Evolutionary conservation across 2,113 vertebrate genomes (phyloP).

Genomic region (Porphyrio hochstetteri): DNA sequence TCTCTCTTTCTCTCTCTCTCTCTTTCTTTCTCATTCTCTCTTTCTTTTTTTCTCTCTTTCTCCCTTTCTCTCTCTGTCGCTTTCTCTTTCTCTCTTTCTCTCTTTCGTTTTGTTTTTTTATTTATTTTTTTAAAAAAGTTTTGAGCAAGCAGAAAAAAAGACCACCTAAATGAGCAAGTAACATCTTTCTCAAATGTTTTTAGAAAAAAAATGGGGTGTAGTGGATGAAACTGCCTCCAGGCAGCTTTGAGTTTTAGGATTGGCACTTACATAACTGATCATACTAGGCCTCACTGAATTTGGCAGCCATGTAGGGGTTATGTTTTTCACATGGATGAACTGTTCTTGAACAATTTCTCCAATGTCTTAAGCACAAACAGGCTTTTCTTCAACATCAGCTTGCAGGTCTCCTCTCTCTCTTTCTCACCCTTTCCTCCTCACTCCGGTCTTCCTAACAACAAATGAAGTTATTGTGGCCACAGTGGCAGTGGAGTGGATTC

Average conservation of each 20-base stretch:
- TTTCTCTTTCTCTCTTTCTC: not conserved
- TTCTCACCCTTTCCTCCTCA: not conserved
- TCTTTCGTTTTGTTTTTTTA: not conserved
- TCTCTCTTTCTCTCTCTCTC: too few species aligned
- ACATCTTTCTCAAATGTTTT: not conserved
- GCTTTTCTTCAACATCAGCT: conserved; percentile 6
- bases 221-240: not conserved
- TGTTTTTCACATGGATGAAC: conserved; percentile 35
- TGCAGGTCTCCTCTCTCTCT: not conserved
- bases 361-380: conserved; percentile 1
- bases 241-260: not conserved
- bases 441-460: not conserved
- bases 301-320: not conserved
- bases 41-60: not conserved
- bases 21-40: too few species aligned
- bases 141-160: not conserved
- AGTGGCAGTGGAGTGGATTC: not conserved
- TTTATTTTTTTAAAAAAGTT: not conserved
- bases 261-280: conserved; percentile 29
- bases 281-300: conserved; percentile 24
- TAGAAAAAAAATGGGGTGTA: not conserved
- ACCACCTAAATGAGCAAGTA: not conserved
- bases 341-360: conserved; percentile 45
- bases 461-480: not conserved
- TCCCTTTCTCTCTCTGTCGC: too few species aligned